Evolutionary conservation across 1,140 invertebrate genomes (phyloP).

Genomic region (Aphaenogaster floridana): DNA sequence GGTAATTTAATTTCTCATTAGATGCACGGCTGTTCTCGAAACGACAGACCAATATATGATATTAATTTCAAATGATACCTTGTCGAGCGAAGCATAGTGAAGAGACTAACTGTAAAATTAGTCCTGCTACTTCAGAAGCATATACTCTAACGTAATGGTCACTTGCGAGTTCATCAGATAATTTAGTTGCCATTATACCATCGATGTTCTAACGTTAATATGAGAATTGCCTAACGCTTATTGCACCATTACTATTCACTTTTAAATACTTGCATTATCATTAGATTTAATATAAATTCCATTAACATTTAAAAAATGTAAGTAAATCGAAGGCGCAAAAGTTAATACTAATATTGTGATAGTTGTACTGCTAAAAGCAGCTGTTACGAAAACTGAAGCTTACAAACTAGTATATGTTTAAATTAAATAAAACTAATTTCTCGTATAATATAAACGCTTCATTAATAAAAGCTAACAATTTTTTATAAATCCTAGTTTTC

Average conservation of each 20-base stretch:
- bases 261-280: background rate
- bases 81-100: constrained; percentile 3
- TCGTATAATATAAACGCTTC: background rate
- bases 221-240: background rate
- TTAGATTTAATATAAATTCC: background rate
- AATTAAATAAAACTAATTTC: constrained; percentile 1
- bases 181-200: background rate
- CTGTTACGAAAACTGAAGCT: background rate
- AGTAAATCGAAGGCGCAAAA: background rate
- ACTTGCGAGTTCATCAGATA: constrained; percentile 20
- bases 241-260: background rate
- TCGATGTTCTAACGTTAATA: background rate
- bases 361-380: background rate
- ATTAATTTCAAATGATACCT: constrained; percentile 52
- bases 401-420: background rate
- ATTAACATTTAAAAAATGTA: background rate
- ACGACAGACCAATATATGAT: constrained; percentile 38
- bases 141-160: background rate
- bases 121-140: background rate
- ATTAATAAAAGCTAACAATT: background rate
- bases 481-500: background rate
- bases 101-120: constrained; percentile 39
- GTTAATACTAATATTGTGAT: background rate
- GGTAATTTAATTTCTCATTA: constrained; percentile 73
- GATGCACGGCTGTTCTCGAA: constrained; percentile 19